These are phyloP conservation scores for Falco biarmicus DNA, from an alignment of 2,797 vertebrate species.

Conservation along the genomic window DNA sequence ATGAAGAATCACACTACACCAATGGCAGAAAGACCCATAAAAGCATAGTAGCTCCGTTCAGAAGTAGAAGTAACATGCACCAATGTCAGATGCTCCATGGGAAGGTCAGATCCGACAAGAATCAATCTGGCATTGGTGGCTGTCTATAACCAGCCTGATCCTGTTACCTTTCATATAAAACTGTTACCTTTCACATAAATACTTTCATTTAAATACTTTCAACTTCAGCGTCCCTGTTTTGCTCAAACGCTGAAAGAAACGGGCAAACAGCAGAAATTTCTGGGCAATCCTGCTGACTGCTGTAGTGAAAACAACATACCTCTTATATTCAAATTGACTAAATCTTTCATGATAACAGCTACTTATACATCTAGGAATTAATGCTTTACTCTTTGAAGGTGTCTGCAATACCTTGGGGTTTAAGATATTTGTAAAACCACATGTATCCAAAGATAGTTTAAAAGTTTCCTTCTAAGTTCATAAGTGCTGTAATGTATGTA, in stretches of 20 bases:
- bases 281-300: not conserved
- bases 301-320: not conserved
- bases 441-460: not conserved
- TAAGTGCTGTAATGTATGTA: not conserved
- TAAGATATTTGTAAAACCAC: not conserved
- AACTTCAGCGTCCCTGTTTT: not conserved
- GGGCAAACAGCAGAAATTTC: not conserved
- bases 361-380: not conserved
- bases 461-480: not conserved
- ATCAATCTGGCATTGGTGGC: not conserved
- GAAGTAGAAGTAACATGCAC: not conserved
- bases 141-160: not conserved
- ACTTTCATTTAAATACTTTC: not conserved
- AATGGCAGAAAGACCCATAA: not conserved
- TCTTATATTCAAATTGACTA: not conserved
- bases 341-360: not conserved
- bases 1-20: not conserved
- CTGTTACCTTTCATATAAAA: not conserved
- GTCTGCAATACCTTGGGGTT: not conserved
- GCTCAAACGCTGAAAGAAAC: not conserved
- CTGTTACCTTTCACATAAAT: not conserved
- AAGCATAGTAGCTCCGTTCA: not conserved
- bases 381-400: not conserved
- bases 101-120: not conserved
- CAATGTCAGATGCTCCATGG: not conserved